Percentiles rank a stretch among this genome's conserved stretches.
These are phyloP conservation scores for Synchiropus splendidus DNA, from an alignment of 2,113 vertebrate species.

Conservation along the genomic window DNA sequence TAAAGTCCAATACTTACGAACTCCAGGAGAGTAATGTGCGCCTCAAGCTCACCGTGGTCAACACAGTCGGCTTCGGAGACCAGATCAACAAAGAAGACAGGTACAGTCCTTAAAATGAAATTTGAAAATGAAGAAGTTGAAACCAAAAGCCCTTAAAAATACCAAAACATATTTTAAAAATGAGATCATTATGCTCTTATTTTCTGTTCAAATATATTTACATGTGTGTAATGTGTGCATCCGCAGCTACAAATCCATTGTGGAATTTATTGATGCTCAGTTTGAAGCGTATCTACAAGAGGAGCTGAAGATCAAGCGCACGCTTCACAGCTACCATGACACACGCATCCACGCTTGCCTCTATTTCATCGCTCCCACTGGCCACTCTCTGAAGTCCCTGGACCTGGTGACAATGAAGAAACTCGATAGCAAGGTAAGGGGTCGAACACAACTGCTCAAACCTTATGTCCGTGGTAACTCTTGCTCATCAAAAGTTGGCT, in stretches of 20 bases:
- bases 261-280: conserved; percentile 96
- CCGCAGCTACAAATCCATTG: conserved; percentile 88
- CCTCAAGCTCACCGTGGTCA: conserved; percentile 88
- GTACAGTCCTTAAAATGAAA: conserved; percentile 50
- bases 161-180: too few relatives aligned
- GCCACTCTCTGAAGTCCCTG: conserved; percentile 93
- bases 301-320: conserved; percentile 92
- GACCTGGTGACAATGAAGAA: conserved; percentile 99
- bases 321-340: conserved; percentile 92
- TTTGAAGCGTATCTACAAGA: conserved; percentile 97
- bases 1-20: conserved; percentile 89
- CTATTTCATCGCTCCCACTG: conserved; percentile 96
- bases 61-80: conserved; percentile 90
- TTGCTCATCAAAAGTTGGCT: too few relatives aligned
- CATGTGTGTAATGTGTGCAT: neutral
- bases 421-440: conserved; percentile 91
- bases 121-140: too few relatives aligned
- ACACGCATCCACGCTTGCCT: conserved; percentile 90
- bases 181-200: too few relatives aligned
- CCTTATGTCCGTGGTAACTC: too few relatives aligned
- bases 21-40: conserved; percentile 93
- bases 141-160: too few relatives aligned
- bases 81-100: conserved; percentile 98
- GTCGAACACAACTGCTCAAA: too few relatives aligned
- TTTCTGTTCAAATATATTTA: neutral